Conservation (phyloP, 2,888 invertebrate genomes). For the Cantharis lateralis region DNA sequence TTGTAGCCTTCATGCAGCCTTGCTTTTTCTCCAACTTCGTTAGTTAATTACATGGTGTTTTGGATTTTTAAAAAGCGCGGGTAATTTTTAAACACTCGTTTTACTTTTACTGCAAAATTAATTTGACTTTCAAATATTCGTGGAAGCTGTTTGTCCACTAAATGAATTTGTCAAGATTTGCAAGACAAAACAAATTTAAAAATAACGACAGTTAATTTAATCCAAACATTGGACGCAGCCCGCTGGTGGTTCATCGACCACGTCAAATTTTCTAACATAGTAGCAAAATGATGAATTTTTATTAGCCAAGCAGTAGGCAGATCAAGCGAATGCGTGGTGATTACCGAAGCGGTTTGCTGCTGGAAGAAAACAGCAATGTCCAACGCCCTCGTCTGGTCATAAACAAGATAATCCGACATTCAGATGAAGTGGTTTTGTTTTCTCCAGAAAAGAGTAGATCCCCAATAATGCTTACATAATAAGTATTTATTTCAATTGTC, state of each 20-base stretch:
- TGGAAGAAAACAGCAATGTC: background rate
- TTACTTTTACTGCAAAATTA: conserved; percentile 3
- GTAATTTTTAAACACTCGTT: background rate
- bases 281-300: background rate
- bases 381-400: background rate
- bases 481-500: too few relatives aligned
- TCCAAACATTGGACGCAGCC: background rate
- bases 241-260: background rate
- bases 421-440: background rate
- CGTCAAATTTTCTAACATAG: background rate
- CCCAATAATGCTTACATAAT: too few relatives aligned
- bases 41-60: background rate
- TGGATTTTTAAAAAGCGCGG: background rate
- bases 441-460: too few relatives aligned
- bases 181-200: background rate
- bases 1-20: background rate
- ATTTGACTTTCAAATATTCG: background rate
- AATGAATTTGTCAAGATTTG: background rate
- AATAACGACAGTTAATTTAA: background rate
- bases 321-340: background rate
- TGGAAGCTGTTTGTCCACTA: background rate
- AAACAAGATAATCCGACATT: background rate
- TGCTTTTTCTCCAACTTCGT: background rate
- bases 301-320: background rate
- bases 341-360: background rate